Evolutionary conservation across 2,888 invertebrate genomes (phyloP), one percentile per base, ranked within the genome.

Genomic region (Ectemnius cavifrons): DNA sequence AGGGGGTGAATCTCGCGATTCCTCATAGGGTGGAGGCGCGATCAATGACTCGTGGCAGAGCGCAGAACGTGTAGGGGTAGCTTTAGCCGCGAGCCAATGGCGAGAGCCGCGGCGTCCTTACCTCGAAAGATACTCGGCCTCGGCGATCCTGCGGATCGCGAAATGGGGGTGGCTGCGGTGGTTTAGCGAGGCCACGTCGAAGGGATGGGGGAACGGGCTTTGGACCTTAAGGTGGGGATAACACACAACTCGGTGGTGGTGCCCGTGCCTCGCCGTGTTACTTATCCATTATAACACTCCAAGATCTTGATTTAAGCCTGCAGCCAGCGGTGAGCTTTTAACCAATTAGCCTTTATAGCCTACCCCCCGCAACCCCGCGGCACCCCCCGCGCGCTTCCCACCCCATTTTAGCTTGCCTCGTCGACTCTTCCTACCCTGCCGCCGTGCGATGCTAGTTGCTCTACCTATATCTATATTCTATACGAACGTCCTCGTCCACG

Each of bases 331-430:
- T 89, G 90, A 90, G 91, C 91, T 91, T 91, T 91, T 91, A 91
- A 91, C 91, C 91, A 91, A 91, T 91, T 91, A 91, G 91, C 90
- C 89, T 91, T 91, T 91, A 91, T 91, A 91, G 91, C 90, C 90
- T 85, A 82, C 82, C 85, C 85, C 81, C 76, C 71, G 67, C 63
- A 60, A 20, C 72, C 62, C 67, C 72, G 23, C 56, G 61, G 56
- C 58, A 27, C 56, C 61, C 57, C 58, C 52, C 67, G 16, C 67
- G 56, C 52, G 71, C 45, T 64, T 70, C 57, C 58, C 61, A 67
- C 69, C 77, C 67, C 77, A 58, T 82, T 77, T 78, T 63, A 75
- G 80, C 73, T 77, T 56, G 63, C 62, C 64, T 78, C 78, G 72
- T 79, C 67, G 64, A 63, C 79, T 63, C 75, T 60, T 59, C 37